phyloP scores from a whole-genome alignment of 2,113 vertebrate genomes.

The Austrofundulus limnaeus region DNA sequence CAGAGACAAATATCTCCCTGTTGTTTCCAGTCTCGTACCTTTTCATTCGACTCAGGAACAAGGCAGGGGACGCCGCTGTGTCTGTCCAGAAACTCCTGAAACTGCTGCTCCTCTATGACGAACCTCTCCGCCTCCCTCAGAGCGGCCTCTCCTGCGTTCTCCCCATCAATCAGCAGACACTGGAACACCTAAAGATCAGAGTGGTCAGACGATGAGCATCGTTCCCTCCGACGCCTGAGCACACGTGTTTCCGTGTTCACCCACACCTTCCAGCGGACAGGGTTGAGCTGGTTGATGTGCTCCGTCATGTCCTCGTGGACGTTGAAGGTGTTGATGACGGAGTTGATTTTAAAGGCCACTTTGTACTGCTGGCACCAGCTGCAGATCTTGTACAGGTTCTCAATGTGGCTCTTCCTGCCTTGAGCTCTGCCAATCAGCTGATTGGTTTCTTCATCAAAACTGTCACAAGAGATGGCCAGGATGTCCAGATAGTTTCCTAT shows the following conservation, averaged over 20 bases:
- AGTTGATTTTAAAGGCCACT: conserved; percentile 96
- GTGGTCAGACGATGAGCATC: neutral
- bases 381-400: conserved; percentile 84
- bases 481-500: conserved; percentile 90
- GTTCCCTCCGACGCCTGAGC: fast-evolving
- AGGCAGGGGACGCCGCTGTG: conserved; percentile 85
- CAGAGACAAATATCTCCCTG: neutral
- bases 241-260: neutral
- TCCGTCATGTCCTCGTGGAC: conserved; percentile 88
- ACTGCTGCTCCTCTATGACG: conserved; percentile 83
- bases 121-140: conserved; percentile 89
- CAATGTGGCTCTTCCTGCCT: conserved; percentile 87
- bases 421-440: conserved; percentile 87
- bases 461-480: conserved; percentile 93
- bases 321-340: conserved; percentile 93
- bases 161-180: conserved; percentile 91
- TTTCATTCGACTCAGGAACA: conserved; percentile 92
- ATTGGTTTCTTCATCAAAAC: conserved; percentile 90
- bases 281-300: conserved; percentile 81
- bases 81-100: conserved; percentile 84
- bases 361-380: conserved; percentile 86
- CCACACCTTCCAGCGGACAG: conserved; percentile 93
- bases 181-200: conserved; percentile 86
- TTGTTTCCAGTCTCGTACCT: conserved; percentile 75
- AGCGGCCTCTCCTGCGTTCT: conserved; percentile 86